Evolutionary conservation across 2,888 invertebrate species (phyloP).

Genomic region (Plagodis pulveraria): DNA sequence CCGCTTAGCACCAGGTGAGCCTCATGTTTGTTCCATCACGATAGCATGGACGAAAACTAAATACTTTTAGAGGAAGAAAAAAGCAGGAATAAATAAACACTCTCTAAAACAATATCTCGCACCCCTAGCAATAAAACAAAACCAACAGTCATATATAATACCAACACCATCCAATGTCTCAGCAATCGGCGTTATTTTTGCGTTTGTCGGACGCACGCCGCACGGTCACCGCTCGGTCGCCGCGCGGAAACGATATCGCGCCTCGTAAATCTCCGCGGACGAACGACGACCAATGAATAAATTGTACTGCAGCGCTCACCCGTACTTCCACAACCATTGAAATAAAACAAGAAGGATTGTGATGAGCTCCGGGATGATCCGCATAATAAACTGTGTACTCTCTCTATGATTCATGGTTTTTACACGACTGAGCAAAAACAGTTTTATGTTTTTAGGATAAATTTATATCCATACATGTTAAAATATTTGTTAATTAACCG

Average conservation of each 20-base stretch:
- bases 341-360: slow-evolving; percentile 4
- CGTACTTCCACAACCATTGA: slow-evolving; percentile 23
- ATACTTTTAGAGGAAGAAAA: too few species aligned
- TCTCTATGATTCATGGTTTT: too few species aligned
- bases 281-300: slow-evolving; percentile 51
- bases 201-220: slow-evolving; percentile 25
- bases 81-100: too few species aligned
- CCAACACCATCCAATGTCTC: slow-evolving; percentile 27
- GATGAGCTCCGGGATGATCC: too few species aligned
- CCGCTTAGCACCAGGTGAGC: too few species aligned
- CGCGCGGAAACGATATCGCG: slow-evolving; percentile 48
- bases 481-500: too few species aligned
- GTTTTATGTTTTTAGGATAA: too few species aligned
- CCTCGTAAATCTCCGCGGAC: slow-evolving; percentile 51
- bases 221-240: slow-evolving; percentile 10
- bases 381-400: too few species aligned
- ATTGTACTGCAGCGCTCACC: slow-evolving; percentile 41
- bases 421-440: too few species aligned
- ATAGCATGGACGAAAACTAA: too few species aligned
- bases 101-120: not conserved
- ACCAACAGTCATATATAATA: not conserved
- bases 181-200: slow-evolving; percentile 47
- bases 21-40: too few species aligned
- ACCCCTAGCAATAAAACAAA: not conserved
- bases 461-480: too few species aligned